A percentile compares a stretch with the other conserved stretches of the same genome.
These are phyloP conservation scores for Larimichthys crocea DNA, from an alignment of 2,113 vertebrate genomes.

Conservation along the genomic window DNA sequence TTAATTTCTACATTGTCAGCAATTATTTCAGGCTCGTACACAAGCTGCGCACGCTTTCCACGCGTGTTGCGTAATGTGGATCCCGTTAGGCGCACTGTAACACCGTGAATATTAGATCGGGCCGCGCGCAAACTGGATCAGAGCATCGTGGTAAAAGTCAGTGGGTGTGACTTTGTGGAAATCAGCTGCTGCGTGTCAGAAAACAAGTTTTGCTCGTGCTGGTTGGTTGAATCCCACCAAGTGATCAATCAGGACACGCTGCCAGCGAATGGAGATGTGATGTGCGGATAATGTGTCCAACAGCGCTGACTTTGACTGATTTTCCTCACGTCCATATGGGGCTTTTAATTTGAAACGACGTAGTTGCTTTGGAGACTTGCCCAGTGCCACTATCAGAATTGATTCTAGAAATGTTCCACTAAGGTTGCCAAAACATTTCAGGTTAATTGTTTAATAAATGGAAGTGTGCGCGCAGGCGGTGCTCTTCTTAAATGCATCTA, in stretches of 20 bases:
- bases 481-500: background rate
- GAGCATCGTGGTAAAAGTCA: background rate
- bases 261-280: background rate
- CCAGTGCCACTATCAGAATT: background rate
- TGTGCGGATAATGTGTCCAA: background rate
- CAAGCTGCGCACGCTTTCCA: conserved; percentile 24
- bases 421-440: background rate
- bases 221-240: background rate
- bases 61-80: conserved; percentile 59
- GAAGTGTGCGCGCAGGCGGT: background rate
- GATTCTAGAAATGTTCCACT: conserved; percentile 9
- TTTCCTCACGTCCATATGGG: background rate
- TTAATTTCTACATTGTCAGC: conserved; percentile 4
- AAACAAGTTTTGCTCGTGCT: conserved; percentile 11
- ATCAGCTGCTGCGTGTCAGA: background rate
- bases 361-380: background rate
- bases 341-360: conserved; percentile 19
- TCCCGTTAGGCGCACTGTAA: conserved; percentile 19
- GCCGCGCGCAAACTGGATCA: background rate
- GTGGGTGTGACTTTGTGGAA: conserved; percentile 32
- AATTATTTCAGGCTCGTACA: conserved; percentile 46
- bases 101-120: background rate
- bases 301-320: background rate
- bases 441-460: conserved; percentile 1
- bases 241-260: background rate